These are phyloP conservation scores for Drosophila quinaria DNA, from an alignment of 2,888 invertebrate genomes.

Conservation along the genomic window DNA sequence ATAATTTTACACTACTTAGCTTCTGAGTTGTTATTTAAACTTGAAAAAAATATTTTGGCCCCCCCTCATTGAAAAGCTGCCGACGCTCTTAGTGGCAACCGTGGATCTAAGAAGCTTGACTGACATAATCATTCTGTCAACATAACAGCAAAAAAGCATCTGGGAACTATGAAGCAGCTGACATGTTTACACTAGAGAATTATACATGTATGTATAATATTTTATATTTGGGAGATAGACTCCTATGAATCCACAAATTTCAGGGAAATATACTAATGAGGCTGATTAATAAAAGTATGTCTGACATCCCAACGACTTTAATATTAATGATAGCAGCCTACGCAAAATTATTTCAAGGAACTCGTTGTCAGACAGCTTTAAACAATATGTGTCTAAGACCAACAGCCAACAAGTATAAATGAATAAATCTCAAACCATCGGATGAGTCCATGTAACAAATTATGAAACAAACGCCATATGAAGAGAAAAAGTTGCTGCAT, in stretches of 20 bases:
- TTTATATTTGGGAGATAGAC: not conserved
- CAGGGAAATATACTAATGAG: not conserved
- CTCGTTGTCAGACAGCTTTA: not conserved
- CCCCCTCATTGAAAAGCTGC: no score
- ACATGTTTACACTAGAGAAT: not conserved
- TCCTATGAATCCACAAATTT: not conserved
- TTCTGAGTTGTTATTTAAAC: no score
- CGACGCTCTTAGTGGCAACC: no score
- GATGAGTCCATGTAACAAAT: not conserved
- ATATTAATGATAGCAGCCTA: not conserved
- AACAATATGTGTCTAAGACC: not conserved
- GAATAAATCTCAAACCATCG: constrained; percentile 4
- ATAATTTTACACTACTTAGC: no score
- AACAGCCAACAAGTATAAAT: not conserved
- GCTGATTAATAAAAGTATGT: not conserved
- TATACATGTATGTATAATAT: no score
- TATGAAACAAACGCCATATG: not conserved
- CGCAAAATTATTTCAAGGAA: not conserved
- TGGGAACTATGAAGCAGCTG: not conserved
- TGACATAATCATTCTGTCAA: not conserved
- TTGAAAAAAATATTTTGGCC: no score
- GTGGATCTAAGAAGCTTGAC: not conserved
- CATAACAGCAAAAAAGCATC: not conserved
- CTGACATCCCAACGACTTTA: not conserved
- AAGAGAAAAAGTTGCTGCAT: not conserved